Base-by-base conservation (phyloP, 1,140 invertebrate species). In the Bicyclus anynana region DNA sequence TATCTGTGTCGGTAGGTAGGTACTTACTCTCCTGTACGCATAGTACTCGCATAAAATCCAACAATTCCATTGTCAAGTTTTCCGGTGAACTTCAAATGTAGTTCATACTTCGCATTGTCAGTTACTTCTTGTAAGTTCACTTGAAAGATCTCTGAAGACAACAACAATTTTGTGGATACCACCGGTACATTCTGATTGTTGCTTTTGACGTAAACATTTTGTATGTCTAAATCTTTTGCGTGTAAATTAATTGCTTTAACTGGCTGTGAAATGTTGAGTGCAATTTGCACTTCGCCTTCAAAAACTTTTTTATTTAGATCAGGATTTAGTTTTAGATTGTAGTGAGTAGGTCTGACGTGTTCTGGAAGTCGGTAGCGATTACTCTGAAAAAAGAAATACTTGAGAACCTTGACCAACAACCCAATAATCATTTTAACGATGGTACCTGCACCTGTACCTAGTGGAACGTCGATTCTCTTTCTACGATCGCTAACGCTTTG, bases 21-120 rank as follows among this genome's bases (percentile, higher is more conserved):
- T n/a, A 84, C 80, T 84, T 74, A 89, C 88, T 64, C 58, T 40
- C 73, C 72, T 56, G 73, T 77, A 53, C 74, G 74, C 13, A 87
- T 60, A 9, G 62, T 72, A 59, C 88, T 89, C 17, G 65, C 57
- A 62, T 89, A 89, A 51, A 89, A 76, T 52, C 84, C 84, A 47
- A 89, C 72, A 23, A 86, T 74, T 59, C 76, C 75, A 10, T 67
- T 72, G 55, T 80, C 74, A 38, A 89, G 35, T 29, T 44, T 74
- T 59, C 88, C 88, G 18, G 61, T 52, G 58, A 85, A 89, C 2
- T 49, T 14, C 33, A 89, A 71, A 18, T 54, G 29, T 9, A 89
- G 27, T 3, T 59, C 23, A 52, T 78, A 80, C n/a, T 50, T 20
- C 21, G 57, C 67, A 53, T 42, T 42, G 16, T 49, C 23, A 26